Evolutionary conservation across 2,888 invertebrate species (phyloP).

Genomic region (Griposia aprilina): DNA sequence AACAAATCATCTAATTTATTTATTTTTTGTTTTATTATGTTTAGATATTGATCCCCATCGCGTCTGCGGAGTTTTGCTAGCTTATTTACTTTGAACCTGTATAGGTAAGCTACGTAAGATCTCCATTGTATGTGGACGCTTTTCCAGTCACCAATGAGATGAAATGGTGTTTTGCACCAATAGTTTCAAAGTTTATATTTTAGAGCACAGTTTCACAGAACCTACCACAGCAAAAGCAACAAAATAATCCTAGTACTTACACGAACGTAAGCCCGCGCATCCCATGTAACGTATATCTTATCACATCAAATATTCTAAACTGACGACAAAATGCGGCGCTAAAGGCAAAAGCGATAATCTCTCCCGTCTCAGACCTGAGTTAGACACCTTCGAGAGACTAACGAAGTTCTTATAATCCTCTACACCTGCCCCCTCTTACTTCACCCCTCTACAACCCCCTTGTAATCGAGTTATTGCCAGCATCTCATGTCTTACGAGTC

Average conservation of each 20-base stretch:
- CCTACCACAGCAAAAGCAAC: conserved; percentile 17
- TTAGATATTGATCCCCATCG: too few species aligned
- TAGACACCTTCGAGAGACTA: conserved; percentile 88
- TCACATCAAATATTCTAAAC: conserved; percentile 76
- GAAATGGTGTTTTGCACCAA: background rate
- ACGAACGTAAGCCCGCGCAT: conserved; percentile 43
- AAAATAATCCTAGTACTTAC: conserved; percentile 43
- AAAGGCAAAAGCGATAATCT: conserved; percentile 87
- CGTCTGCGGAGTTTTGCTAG: too few species aligned
- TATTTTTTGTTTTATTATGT: too few species aligned
- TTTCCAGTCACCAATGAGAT: too few species aligned
- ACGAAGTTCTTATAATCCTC: conserved; percentile 89
- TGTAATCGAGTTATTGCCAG: conserved; percentile 88
- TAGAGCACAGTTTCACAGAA: background rate
- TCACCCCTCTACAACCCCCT: conserved; percentile 68
- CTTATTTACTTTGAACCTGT: too few species aligned
- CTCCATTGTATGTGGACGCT: too few species aligned
- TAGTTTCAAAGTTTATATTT: background rate
- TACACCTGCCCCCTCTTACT: conserved; percentile 68
- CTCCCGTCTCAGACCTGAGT: conserved; percentile 84
- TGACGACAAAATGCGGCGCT: conserved; percentile 82
- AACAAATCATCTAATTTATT: too few species aligned
- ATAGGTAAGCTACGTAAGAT: background rate
- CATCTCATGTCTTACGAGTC: conserved; percentile 84
- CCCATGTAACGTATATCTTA: conserved; percentile 65